Conservation (phyloP, 2,113 vertebrate species). For the Papio anubis region DNA sequence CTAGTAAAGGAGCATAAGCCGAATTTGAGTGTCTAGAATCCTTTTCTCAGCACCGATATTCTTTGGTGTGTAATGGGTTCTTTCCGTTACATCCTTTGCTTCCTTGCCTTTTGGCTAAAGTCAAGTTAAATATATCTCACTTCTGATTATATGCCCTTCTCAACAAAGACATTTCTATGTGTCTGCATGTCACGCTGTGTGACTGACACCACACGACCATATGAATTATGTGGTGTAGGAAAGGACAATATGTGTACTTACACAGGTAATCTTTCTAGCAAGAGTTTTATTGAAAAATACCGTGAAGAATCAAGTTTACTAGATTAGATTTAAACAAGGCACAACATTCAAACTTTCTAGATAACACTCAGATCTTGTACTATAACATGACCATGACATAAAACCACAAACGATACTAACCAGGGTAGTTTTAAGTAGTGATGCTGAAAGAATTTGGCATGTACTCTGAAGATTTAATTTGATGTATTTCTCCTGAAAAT, state of each 20-base stretch:
- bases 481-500: not conserved
- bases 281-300: slow-evolving; percentile 2
- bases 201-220: too few relatives aligned
- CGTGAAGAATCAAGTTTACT: not conserved
- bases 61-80: not conserved
- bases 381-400: not conserved
- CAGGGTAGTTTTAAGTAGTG: not conserved
- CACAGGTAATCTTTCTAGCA: not conserved
- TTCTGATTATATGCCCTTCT: not conserved
- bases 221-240: not conserved
- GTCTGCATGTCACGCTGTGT: not conserved
- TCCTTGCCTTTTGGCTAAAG: slow-evolving; percentile 27
- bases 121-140: not conserved
- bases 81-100: not conserved
- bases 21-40: not conserved
- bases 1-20: not conserved
- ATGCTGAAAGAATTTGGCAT: not conserved
- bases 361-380: not conserved
- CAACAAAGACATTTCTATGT: not conserved
- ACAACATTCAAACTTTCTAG: not conserved
- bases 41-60: not conserved
- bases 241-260: not conserved
- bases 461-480: not conserved
- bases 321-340: not conserved
- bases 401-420: not conserved